Evolutionary conservation across 1,140 invertebrate species (phyloP).

Genomic region (Drosophila repletoides): DNA sequence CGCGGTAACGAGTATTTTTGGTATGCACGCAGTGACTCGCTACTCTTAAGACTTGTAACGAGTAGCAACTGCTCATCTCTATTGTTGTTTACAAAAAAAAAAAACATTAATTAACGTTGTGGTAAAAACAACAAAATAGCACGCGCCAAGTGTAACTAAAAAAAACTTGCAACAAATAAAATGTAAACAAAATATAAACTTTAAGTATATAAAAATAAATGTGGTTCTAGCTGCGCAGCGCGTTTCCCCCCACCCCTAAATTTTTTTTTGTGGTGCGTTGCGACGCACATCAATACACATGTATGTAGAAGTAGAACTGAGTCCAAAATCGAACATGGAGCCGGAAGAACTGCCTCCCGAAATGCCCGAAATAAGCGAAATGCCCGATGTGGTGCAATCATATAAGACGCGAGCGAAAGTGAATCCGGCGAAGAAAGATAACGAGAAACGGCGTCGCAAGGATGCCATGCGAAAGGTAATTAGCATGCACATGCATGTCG

Average conservation of each 20-base stretch:
- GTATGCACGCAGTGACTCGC: background rate
- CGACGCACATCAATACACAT: constrained; percentile 45
- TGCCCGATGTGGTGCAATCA: constrained; percentile 58
- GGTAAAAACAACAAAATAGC: constrained; percentile 24
- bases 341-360: constrained; percentile 40
- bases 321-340: constrained; percentile 40
- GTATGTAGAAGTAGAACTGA: constrained; percentile 53
- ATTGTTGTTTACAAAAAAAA: constrained; percentile 52
- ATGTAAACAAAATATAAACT: constrained; percentile 17
- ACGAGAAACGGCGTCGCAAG: constrained; percentile 76
- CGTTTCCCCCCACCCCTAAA: too few relatives aligned
- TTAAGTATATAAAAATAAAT: background rate
- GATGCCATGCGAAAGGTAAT: constrained; percentile 81
- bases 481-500: constrained; percentile 31
- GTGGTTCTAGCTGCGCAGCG: constrained; percentile 3
- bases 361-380: constrained; percentile 42
- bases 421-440: constrained; percentile 77
- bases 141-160: constrained; percentile 10
- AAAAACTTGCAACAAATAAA: constrained; percentile 17
- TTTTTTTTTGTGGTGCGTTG: constrained; percentile 40
- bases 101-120: constrained; percentile 38
- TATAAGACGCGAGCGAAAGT: constrained; percentile 79
- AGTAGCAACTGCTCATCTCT: constrained; percentile 13
- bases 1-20: too few relatives aligned
- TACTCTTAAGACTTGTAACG: background rate